phyloP scores from a whole-genome alignment of 2,888 invertebrate genomes.

The Cheilosia pagana region DNA sequence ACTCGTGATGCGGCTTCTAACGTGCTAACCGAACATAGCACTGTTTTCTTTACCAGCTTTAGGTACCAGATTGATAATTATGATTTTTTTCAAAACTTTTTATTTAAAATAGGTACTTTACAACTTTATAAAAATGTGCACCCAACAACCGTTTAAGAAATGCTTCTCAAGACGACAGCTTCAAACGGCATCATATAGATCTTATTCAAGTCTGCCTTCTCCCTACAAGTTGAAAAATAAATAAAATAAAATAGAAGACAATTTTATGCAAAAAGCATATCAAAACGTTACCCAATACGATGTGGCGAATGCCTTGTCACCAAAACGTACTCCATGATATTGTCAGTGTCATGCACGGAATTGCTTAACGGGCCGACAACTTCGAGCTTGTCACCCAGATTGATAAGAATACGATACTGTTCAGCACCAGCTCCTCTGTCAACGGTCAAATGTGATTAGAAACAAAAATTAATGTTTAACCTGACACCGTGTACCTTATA shows the following conservation, averaged over 20 bases:
- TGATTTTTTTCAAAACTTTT: too few relatives aligned
- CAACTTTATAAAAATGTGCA: background rate
- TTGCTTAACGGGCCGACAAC: conserved; percentile 75
- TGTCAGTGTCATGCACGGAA: conserved; percentile 45
- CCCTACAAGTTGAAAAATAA: conserved; percentile 70
- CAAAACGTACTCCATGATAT: conserved; percentile 78
- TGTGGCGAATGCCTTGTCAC: conserved; percentile 78
- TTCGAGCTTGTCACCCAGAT: conserved; percentile 79
- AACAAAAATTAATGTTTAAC: background rate
- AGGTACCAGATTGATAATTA: too few relatives aligned
- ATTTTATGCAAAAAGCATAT: background rate
- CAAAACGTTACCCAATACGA: conserved; percentile 76
- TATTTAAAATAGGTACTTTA: background rate
- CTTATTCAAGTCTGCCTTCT: conserved; percentile 76
- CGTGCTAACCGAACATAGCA: too few relatives aligned
- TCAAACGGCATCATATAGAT: conserved; percentile 79
- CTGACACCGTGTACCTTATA: conserved; percentile 76
- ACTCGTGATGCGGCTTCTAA: too few relatives aligned
- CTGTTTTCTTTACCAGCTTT: too few relatives aligned
- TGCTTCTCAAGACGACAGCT: conserved; percentile 77
- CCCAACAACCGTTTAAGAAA: background rate
- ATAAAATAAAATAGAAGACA: too few relatives aligned
- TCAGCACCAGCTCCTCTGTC: conserved; percentile 78
- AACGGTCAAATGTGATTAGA: background rate
- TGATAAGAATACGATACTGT: conserved; percentile 79